Evolutionary conservation across 2,113 vertebrate species (phyloP).

Genomic region (Pseudonaja textilis): DNA sequence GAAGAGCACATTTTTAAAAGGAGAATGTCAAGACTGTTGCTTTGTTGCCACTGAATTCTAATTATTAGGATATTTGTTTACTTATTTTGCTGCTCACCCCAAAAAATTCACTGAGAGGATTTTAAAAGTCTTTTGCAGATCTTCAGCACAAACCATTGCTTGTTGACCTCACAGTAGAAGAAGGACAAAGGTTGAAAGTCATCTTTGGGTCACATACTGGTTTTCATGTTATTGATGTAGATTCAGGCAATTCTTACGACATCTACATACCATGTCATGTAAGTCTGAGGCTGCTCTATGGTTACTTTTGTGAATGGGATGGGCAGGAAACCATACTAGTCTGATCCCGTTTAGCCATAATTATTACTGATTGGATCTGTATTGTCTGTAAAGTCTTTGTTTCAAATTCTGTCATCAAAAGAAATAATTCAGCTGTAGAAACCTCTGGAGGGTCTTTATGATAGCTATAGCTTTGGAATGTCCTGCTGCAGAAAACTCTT

Average conservation of each 20-base stretch:
- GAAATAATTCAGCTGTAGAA: background rate
- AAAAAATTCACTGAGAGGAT: slow-evolving; percentile 54
- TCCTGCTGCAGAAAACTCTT: background rate
- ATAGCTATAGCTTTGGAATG: background rate
- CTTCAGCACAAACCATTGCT: slow-evolving; percentile 95
- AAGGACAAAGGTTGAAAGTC: slow-evolving; percentile 97
- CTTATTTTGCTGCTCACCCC: background rate
- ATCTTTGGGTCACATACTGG: slow-evolving; percentile 98
- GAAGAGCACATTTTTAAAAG: background rate
- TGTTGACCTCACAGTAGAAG: slow-evolving; percentile 96
- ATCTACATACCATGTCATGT: slow-evolving; percentile 99
- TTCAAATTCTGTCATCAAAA: background rate
- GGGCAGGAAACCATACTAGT: background rate
- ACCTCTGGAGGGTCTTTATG: background rate
- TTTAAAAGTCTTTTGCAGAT: slow-evolving; percentile 94
- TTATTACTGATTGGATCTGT: background rate
- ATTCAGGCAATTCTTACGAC: slow-evolving; percentile 97
- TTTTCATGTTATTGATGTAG: slow-evolving; percentile 98
- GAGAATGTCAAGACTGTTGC: background rate
- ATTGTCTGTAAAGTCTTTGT: background rate
- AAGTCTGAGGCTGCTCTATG: slow-evolving; percentile 61
- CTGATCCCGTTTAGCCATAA: background rate
- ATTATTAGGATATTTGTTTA: background rate
- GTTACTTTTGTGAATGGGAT: background rate
- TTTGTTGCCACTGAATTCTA: background rate